A percentile compares a stretch with the other conserved stretches of the same genome.
These are phyloP conservation scores for Masticophis lateralis DNA, from an alignment of 2,797 vertebrate genomes.

Conservation along the genomic window DNA sequence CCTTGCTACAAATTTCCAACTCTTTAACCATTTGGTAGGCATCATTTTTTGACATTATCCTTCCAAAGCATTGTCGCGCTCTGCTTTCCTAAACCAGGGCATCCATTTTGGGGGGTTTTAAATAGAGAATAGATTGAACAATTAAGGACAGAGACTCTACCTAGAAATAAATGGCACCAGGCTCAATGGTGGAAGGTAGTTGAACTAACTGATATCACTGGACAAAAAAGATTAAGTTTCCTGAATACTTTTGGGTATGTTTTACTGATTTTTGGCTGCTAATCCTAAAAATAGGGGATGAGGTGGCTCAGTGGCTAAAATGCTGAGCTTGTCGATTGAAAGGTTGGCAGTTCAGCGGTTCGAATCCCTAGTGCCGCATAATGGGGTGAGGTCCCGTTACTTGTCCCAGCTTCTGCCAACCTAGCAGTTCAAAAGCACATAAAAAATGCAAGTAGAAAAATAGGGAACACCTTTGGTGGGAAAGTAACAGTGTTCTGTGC, in stretches of 20 bases:
- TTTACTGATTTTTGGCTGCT: not conserved
- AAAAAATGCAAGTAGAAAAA: too few relatives aligned
- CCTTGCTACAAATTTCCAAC: not conserved
- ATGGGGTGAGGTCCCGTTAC: too few relatives aligned
- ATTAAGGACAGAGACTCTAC: not conserved
- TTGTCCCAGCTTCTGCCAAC: too few relatives aligned
- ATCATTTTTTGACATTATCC: not conserved
- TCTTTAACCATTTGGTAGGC: not conserved
- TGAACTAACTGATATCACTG: not conserved
- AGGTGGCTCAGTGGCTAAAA: too few relatives aligned
- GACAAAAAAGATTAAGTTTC: not conserved
- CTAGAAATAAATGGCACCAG: not conserved
- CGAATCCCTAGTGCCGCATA: too few relatives aligned
- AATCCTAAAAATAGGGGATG: not conserved
- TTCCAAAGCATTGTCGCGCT: not conserved
- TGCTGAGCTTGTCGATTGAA: too few relatives aligned
- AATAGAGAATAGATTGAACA: too few relatives aligned
- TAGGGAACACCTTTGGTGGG: too few relatives aligned
- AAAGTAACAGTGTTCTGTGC: too few relatives aligned
- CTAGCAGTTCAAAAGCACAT: too few relatives aligned
- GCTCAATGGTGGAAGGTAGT: not conserved
- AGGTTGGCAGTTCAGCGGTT: too few relatives aligned
- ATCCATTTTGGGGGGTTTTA: not conserved
- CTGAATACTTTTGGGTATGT: not conserved
- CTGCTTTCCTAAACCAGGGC: not conserved